Conservation (phyloP, 2,797 vertebrate genomes). For the Rhabdophis nuchalis region DNA sequence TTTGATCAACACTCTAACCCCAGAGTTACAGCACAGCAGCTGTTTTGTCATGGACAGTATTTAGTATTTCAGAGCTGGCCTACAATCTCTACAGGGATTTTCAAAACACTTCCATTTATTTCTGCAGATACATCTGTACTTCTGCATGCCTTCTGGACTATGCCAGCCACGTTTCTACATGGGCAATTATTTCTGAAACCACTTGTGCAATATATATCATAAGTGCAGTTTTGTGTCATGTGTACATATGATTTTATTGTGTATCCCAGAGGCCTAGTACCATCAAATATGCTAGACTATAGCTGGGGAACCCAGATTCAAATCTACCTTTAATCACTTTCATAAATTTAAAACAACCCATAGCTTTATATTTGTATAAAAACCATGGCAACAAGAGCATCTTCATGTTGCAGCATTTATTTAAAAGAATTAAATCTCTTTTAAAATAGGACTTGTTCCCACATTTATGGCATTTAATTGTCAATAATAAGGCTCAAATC, state of each 20-base stretch:
- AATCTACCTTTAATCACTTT: not conserved
- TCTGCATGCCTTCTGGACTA: not conserved
- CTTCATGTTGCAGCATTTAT: not conserved
- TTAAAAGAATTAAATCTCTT: not conserved
- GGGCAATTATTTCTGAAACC: not conserved
- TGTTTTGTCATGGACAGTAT: not conserved
- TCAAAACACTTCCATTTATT: not conserved
- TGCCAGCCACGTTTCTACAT: not conserved
- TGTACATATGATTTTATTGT: not conserved
- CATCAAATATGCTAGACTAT: not conserved
- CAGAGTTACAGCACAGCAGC: not conserved
- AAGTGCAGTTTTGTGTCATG: not conserved
- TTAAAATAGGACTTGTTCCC: not conserved
- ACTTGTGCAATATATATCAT: not conserved
- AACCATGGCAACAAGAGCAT: not conserved
- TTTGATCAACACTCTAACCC: not conserved
- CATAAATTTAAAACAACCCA: not conserved
- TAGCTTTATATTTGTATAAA: not conserved
- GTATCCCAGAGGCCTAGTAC: not conserved
- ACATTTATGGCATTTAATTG: not conserved
- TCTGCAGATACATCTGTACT: not conserved
- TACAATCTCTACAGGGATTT: not conserved
- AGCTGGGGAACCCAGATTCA: not conserved
- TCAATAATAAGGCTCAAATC: not conserved
- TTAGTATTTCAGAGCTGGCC: accelerated